Evolutionary conservation across 2,113 vertebrate genomes (phyloP).

Genomic region (Toxotes chatareus): DNA sequence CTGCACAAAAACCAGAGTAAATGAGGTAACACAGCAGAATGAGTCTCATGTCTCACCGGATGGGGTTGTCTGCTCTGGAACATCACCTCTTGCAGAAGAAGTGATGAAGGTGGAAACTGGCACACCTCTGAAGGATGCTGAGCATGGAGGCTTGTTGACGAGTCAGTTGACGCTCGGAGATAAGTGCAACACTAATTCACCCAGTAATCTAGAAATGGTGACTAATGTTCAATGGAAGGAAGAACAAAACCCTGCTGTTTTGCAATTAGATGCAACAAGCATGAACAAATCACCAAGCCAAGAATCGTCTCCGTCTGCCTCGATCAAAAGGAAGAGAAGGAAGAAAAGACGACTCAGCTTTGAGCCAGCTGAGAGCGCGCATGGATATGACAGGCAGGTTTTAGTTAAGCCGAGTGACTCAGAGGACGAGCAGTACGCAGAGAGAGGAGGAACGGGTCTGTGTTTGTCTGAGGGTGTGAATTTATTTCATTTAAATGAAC

Average conservation of each 20-base stretch:
- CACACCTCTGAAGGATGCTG: conserved; percentile 15
- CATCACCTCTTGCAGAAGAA: conserved; percentile 15
- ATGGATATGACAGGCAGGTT: conserved; percentile 50
- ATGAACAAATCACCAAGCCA: conserved; percentile 42
- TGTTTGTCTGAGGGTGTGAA: conserved; percentile 22
- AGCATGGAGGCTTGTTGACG: conserved; percentile 11
- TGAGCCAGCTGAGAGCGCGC: conserved; percentile 55
- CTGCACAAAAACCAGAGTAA: conserved; percentile 31
- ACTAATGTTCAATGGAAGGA: conserved; percentile 24
- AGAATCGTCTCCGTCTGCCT: conserved; percentile 52
- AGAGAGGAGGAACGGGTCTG: conserved; percentile 20
- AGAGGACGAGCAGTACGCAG: conserved; percentile 63
- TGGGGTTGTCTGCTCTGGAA: not conserved
- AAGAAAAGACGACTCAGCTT: conserved; percentile 75
- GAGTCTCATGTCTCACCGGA: conserved; percentile 26
- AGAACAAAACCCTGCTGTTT: conserved; percentile 1
- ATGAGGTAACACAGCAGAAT: conserved; percentile 27
- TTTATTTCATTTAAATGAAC: conserved; percentile 34
- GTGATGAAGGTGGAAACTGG: not conserved
- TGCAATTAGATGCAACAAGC: conserved; percentile 7
- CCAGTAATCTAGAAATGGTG: conserved; percentile 2
- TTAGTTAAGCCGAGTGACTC: conserved; percentile 62
- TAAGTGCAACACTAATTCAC: conserved; percentile 19
- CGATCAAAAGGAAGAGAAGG: conserved; percentile 76
- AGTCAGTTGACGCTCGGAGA: conserved; percentile 13